Base-by-base conservation (phyloP, 2,797 vertebrate genomes). In the Amniataba percoides region DNA sequence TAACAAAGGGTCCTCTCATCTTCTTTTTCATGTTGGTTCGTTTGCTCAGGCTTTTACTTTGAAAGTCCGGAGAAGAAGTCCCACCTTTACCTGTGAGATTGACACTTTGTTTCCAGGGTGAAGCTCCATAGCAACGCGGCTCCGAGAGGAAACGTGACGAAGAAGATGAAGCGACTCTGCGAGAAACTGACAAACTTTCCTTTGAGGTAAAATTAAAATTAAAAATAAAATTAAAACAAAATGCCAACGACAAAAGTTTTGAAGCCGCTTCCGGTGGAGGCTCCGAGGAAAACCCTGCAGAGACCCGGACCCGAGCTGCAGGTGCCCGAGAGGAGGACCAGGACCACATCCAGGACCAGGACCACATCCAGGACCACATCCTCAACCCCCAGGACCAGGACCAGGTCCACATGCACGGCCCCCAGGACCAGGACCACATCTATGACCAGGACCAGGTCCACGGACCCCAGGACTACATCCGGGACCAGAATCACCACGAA, bases 211-310 rank as follows among this genome's bases (percentile, higher is more conserved):
- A 31, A 31, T 31, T 3, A 2, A 31, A 31, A 31, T 31, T 3
- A 31, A n/a, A n/a, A n/a, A n/a, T 39, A 18, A 88, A 31, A 31
- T 31, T 3, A 2, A 31, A 31, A 31, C 5, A 31, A 70, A 27
- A 94, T 93, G 92, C 78, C 89, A 7, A 48, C 63, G 1, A 82
- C 88, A 0, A 89, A 81, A 64, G 76, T 87, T 0, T 48, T 87
- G 31, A 92, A 88, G 12, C 25, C 86, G 0, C 88, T 84, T 66
- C 61, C 84, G 0, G 80, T 71, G 59, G 81, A 82, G 27, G 39
- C 75, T 9, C 15, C 77, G 5, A 58, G 42, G 3, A 84, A 59
- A 9, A 2, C 31, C 7, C 13, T 15, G 1, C 56, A 68, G 46
- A 46, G 1, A 13, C 1, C 7, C 7, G 56, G 46, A 36, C 62